Conservation (phyloP, 2,888 invertebrate species). For the Xestoiulus laeticollis region DNA sequence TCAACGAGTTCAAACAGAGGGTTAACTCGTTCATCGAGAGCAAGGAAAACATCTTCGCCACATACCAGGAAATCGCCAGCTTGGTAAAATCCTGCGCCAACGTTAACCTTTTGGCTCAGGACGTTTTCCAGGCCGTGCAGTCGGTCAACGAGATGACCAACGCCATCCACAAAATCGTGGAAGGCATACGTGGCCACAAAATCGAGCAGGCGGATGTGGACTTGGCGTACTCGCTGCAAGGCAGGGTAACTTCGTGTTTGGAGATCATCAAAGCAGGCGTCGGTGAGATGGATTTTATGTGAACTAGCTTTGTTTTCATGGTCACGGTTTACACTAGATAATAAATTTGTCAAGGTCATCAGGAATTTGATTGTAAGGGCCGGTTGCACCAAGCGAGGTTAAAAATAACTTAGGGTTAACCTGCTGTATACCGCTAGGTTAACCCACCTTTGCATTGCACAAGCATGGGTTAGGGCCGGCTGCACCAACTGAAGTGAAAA, state of each 20-base stretch:
- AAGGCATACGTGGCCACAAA: not conserved
- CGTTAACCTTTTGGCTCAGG: not conserved
- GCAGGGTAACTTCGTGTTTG: not conserved
- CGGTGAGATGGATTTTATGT: no score
- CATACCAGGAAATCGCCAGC: conserved; percentile 45
- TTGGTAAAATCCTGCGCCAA: not conserved
- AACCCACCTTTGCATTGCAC: no score
- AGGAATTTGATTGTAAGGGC: no score
- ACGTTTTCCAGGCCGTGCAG: not conserved
- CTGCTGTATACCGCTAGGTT: no score
- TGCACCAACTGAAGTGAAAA: no score
- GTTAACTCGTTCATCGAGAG: not conserved
- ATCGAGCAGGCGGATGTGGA: conserved; percentile 40
- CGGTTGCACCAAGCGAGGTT: no score
- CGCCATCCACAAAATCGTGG: not conserved
- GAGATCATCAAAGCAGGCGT: conserved; percentile 3
- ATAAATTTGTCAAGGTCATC: no score
- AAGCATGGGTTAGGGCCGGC: no score
- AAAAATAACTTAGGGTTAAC: no score
- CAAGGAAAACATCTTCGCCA: not conserved
- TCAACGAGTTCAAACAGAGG: conserved; percentile 20
- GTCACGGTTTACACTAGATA: no score
- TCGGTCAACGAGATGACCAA: conserved; percentile 25
- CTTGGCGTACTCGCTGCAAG: not conserved
- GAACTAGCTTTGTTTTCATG: no score